Base-by-base conservation (phyloP, 2,797 vertebrate genomes). In the Hybognathus amarus region DNA sequence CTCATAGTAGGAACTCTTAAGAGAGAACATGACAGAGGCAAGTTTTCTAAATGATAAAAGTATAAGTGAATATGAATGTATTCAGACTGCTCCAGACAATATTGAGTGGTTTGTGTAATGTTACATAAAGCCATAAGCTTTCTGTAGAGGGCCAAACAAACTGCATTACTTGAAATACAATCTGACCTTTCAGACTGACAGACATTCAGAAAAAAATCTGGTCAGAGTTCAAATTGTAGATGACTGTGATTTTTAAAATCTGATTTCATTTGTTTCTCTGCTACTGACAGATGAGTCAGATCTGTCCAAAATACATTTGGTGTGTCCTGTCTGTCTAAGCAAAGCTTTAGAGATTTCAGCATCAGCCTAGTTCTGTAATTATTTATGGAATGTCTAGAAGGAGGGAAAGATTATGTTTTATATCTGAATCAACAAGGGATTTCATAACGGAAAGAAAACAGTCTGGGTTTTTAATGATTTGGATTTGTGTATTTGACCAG, bases 131-230 rank as follows among this genome's bases (percentile, higher is more conserved):
- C 30, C 38, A n/a, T 22, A 56, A 38, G 33, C 20, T n/a, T 74
- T 56, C 11, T 56, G 20, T 56, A 12, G 50, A 56, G 6, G 56
- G 33, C 33, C 52, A 56, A 12, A 27, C n/a, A 20, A 67, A 42
- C 42, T 5, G 33, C n/a, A 33, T 22, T 45, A 13, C 4, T 71
- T 61, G 18, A 33, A 59, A 70, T 70, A 56, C 4, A 40, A 59
- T 27, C 50, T 30, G 78, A 59, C 52, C 52, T 59, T 56, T 79
- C 50, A 33, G 24, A 77, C n/a, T 77, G 54, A 79, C 4, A 56
- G n/a, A 10, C 27, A 33, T 47, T 47, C 22, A n/a, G 9, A n/a
- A 4, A 30, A 69, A 11, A 8, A 38, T 63, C 24, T 7, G 59
- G n/a, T 38, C 20, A 6, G 47, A 54, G 36, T 74, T 54, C 20